Base-by-base conservation (phyloP, 1,140 invertebrate genomes). In the Coenobita brevimanus region DNA sequence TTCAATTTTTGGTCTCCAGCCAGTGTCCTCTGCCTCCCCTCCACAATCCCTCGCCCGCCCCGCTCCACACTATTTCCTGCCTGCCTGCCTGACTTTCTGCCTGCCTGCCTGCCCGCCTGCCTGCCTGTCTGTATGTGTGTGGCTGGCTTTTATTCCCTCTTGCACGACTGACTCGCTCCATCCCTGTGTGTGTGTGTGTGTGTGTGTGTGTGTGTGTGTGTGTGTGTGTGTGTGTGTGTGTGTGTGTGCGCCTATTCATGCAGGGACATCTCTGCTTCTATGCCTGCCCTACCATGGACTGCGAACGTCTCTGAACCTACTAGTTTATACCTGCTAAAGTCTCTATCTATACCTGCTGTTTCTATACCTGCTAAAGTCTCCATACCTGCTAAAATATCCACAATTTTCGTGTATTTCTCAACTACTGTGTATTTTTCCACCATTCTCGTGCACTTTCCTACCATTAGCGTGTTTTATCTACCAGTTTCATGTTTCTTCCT, bases 1-100 rank as follows among this genome's bases (percentile, higher is more conserved):
- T 81, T 81, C 79, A 81, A 67, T 67, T 81, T 81, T 81, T 79
- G 76, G 76, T 79, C 76, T 27, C 43, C 50, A 57, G 27, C 54
- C 38, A n/a, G 43, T 54, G 76, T 79, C 76, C 76, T 46, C 76
- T 17, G 33, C 76, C 24, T 41, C 76, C 33, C 46, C 76, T 79
- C 50, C 76, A 46, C 24, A 54, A 50, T 54, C 76, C 76, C 76
- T 79, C 50, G 50, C 76, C 50, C 76, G 43, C 76, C 76, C 43
- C 43, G 43, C 76, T 57, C 43, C 76, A 57, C 76, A 79, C 76
- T 79, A 79, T 79, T 79, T 79, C 76, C 76, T 79, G 50, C 76
- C 46, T 50, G 46, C 46, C 46, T 50, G 46, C 46, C n/a, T n/a
- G n/a, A n/a, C n/a, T n/a, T n/a, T n/a, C n/a, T n/a, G n/a, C n/a